Evolutionary conservation across 2,888 invertebrate genomes (phyloP).

Genomic region (Tortricodes alternella): DNA sequence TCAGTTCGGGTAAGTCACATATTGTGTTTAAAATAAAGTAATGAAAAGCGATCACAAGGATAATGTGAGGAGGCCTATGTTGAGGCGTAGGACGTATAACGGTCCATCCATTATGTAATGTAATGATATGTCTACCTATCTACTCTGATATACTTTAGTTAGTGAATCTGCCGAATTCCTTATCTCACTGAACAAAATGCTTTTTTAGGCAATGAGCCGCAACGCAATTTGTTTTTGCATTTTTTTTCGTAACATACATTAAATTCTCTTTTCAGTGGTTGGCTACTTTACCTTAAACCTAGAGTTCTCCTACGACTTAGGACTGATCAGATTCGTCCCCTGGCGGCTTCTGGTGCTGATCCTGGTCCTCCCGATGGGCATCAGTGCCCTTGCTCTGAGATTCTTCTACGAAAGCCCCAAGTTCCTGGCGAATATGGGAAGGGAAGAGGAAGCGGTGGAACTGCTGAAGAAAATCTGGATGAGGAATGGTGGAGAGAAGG

Average conservation of each 20-base stretch:
- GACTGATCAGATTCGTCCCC: constrained; percentile 48
- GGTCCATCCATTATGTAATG: no score
- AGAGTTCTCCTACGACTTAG: constrained; percentile 45
- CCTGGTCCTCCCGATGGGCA: constrained; percentile 79
- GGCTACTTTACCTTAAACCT: constrained; percentile 47
- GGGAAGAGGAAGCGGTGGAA: constrained; percentile 82
- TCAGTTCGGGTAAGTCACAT: no score
- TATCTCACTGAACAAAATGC: no score
- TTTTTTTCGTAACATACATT: neutral
- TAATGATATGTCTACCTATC: no score
- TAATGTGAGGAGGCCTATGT: no score
- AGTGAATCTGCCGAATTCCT: no score
- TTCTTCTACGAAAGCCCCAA: constrained; percentile 88
- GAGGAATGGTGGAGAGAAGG: constrained; percentile 70
- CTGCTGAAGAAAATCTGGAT: constrained; percentile 81
- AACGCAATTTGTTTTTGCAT: no score
- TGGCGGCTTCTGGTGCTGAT: constrained; percentile 57
- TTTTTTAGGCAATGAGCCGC: no score
- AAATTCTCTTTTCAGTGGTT: constrained; percentile 36
- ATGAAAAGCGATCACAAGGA: no score
- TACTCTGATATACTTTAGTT: no score
- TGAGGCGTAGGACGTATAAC: no score
- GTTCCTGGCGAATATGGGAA: constrained; percentile 84
- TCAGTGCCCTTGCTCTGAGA: constrained; percentile 78
- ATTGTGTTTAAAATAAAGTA: no score